Percentiles rank a stretch among this genome's conserved stretches.
These are phyloP conservation scores for Neoascia interrupta DNA, from an alignment of 2,888 invertebrate genomes.

Conservation along the genomic window DNA sequence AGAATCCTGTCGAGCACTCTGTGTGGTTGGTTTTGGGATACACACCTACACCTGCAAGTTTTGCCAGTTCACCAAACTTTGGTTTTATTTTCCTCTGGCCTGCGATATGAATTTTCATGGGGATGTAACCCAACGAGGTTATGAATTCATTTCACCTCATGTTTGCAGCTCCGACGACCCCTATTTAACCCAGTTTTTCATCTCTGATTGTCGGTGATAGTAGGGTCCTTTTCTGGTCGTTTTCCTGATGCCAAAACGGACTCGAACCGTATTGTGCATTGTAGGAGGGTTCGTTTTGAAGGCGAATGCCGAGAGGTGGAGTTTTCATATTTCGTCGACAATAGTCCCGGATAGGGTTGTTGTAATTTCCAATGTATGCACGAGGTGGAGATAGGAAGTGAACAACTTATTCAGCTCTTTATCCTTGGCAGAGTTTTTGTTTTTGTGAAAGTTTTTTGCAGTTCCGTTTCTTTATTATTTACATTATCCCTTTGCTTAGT, in stretches of 20 bases:
- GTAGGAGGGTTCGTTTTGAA: slow-evolving; percentile 20
- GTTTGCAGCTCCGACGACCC: background rate
- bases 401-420: slow-evolving; percentile 18
- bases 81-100: background rate
- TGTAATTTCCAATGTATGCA: slow-evolving; percentile 8
- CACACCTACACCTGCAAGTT: slow-evolving; percentile 18
- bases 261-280: slow-evolving; percentile 46
- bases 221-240: slow-evolving; percentile 1
- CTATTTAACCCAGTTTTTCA: slow-evolving; percentile 56
- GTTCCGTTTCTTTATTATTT: slow-evolving; percentile 2
- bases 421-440: slow-evolving; percentile 20
- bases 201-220: slow-evolving; percentile 46
- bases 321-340: slow-evolving; percentile 48
- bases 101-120: slow-evolving; percentile 41
- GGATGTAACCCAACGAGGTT: slow-evolving; percentile 18
- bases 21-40: too few species aligned
- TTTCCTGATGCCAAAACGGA: slow-evolving; percentile 1
- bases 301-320: slow-evolving; percentile 5
- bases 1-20: too few species aligned
- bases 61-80: slow-evolving; percentile 7
- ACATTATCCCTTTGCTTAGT: slow-evolving; percentile 18
- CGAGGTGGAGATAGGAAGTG: background rate
- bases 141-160: slow-evolving; percentile 39
- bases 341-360: slow-evolving; percentile 7
- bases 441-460: background rate